phyloP scores from a whole-genome alignment of 2,888 invertebrate species.

The Phlogophora meticulosa region DNA sequence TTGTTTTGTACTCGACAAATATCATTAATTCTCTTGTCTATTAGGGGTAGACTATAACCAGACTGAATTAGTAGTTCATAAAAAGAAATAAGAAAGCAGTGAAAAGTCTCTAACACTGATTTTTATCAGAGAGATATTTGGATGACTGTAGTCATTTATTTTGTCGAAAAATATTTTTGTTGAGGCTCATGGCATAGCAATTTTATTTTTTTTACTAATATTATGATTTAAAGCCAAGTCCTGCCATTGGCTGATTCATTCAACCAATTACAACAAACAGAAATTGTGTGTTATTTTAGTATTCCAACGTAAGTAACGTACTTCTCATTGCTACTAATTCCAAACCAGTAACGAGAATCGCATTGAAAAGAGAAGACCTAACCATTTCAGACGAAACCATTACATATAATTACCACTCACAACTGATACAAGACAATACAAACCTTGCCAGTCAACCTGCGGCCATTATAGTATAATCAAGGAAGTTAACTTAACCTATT shows the following conservation, averaged over 20 bases:
- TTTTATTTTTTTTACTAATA: not conserved
- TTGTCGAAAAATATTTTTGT: not conserved
- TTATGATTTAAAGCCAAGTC: not conserved
- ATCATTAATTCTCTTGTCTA: conserved; percentile 59
- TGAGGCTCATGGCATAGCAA: no score
- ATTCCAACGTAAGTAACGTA: not conserved
- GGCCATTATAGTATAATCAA: conserved; percentile 69
- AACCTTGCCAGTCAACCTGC: conserved; percentile 49
- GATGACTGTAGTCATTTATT: not conserved
- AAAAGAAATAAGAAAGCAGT: conserved; percentile 22
- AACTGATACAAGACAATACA: conserved; percentile 54
- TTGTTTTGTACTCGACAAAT: conserved; percentile 66
- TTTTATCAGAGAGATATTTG: conserved; percentile 8
- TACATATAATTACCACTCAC: conserved; percentile 43
- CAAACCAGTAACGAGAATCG: not conserved
- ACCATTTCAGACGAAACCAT: conserved; percentile 36
- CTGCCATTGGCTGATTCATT: no score
- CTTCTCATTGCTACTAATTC: not conserved
- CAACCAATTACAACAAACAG: no score
- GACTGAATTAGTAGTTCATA: conserved; percentile 33
- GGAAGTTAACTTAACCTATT: conserved; percentile 68
- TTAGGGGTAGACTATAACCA: conserved; percentile 36
- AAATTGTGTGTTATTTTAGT: not conserved
- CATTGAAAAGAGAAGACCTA: conserved; percentile 29
- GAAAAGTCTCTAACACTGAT: conserved; percentile 15